phyloP scores from a whole-genome alignment of 2,113 vertebrate genomes.

The Chloebia gouldiae region DNA sequence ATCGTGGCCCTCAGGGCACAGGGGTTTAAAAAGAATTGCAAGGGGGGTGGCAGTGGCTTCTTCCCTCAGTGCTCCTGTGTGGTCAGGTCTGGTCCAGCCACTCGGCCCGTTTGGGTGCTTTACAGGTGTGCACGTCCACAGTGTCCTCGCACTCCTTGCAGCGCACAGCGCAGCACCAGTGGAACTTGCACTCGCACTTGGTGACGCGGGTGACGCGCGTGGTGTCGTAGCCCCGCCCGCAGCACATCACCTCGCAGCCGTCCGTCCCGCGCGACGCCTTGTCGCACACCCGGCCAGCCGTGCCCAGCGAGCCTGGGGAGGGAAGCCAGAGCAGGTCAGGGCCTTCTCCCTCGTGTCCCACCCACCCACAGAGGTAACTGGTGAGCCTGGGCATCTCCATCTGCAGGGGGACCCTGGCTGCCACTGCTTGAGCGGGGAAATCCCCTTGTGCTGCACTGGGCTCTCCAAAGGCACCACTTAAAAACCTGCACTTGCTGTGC shows the following conservation, averaged over 20 bases:
- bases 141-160: conserved; percentile 92
- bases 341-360: rapidly evolving
- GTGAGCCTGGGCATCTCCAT: rapidly evolving
- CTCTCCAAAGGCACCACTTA: not conserved
- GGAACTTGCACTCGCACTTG: conserved; percentile 98
- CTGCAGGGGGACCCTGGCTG: rapidly evolving
- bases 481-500: not conserved
- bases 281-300: conserved; percentile 91
- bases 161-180: conserved; percentile 96
- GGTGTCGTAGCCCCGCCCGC: conserved; percentile 97
- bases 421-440: rapidly evolving
- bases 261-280: conserved; percentile 89
- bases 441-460: rapidly evolving
- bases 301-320: conserved; percentile 89
- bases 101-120: conserved; percentile 90
- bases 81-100: conserved; percentile 90
- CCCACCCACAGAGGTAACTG: rapidly evolving
- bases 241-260: conserved; percentile 98
- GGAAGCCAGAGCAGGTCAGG: not conserved
- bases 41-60: not conserved
- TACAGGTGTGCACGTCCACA: conserved; percentile 97
- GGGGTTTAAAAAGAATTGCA: not conserved
- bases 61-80: not conserved
- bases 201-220: conserved; percentile 89
- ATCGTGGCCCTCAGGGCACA: conserved; percentile 69